Percentiles rank a stretch among this genome's conserved stretches.
Conservation (phyloP, 2,797 vertebrate genomes). For the Coranthus polyacanthus region DNA sequence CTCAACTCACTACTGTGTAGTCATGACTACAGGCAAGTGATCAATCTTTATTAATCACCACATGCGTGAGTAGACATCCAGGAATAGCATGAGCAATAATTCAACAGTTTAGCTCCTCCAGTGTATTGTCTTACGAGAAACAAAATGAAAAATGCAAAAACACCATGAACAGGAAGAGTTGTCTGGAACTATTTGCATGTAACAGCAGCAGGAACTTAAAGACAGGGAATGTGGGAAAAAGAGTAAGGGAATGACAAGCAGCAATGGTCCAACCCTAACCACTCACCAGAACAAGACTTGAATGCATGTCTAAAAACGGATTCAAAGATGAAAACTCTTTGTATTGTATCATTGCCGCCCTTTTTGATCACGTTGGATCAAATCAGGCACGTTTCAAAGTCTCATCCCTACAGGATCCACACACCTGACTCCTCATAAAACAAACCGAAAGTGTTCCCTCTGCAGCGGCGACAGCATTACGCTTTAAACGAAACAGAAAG, state of each 20-base stretch:
- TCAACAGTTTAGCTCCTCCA: constrained; percentile 19
- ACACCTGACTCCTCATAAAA: neutral
- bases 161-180: neutral
- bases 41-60: constrained; percentile 45
- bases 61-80: constrained; percentile 15
- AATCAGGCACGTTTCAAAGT: constrained; percentile 12
- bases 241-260: too few species aligned
- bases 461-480: constrained; percentile 43
- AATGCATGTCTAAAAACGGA: neutral
- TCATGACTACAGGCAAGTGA: constrained; percentile 30
- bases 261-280: too few species aligned
- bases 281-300: too few species aligned
- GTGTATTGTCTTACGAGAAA: constrained; percentile 31
- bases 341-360: neutral
- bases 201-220: neutral
- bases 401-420: neutral
- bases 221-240: too few species aligned
- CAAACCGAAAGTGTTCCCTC: constrained; percentile 35
- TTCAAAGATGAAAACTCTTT: neutral
- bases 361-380: constrained; percentile 7
- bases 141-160: constrained; percentile 20
- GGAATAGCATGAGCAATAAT: constrained; percentile 39
- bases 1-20: too few species aligned
- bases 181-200: neutral
- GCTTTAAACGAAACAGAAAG: constrained; percentile 74